Conservation (phyloP, 1,140 invertebrate genomes). For the Teleogryllus occipitalis region DNA sequence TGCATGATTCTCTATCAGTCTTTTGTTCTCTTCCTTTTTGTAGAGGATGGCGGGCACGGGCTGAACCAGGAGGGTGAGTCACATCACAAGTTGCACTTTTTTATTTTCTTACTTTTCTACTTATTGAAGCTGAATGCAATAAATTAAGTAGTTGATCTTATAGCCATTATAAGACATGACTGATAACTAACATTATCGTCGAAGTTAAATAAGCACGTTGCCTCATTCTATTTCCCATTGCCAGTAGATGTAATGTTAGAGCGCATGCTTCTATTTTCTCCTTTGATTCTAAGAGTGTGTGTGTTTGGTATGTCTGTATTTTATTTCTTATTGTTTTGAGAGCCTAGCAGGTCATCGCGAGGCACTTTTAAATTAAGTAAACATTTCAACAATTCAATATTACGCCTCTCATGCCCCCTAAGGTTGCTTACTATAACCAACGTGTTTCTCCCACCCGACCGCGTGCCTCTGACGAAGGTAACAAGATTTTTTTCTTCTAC, state of each 20-base stretch:
- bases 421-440: too few relatives aligned
- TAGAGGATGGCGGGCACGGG: slow-evolving; percentile 23
- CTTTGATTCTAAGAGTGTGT: too few relatives aligned
- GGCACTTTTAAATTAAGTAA: not conserved
- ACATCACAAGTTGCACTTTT: slow-evolving; percentile 11
- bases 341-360: too few relatives aligned
- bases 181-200: not conserved
- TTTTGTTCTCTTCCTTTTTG: slow-evolving; percentile 19
- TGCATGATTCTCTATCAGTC: slow-evolving; percentile 11
- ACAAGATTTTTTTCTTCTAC: too few relatives aligned
- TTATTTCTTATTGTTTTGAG: too few relatives aligned
- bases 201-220: not conserved
- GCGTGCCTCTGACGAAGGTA: too few relatives aligned
- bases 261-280: too few relatives aligned
- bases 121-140: not conserved
- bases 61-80: slow-evolving; percentile 24
- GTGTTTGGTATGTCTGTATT: too few relatives aligned
- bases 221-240: too few relatives aligned
- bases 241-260: too few relatives aligned
- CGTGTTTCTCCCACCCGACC: too few relatives aligned
- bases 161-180: not conserved
- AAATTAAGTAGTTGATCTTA: not conserved
- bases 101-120: not conserved
- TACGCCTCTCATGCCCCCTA: not conserved
- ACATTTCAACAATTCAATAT: not conserved